Evolutionary conservation across 2,888 invertebrate genomes (phyloP).

Genomic region (Eupithecia subfuscata): DNA sequence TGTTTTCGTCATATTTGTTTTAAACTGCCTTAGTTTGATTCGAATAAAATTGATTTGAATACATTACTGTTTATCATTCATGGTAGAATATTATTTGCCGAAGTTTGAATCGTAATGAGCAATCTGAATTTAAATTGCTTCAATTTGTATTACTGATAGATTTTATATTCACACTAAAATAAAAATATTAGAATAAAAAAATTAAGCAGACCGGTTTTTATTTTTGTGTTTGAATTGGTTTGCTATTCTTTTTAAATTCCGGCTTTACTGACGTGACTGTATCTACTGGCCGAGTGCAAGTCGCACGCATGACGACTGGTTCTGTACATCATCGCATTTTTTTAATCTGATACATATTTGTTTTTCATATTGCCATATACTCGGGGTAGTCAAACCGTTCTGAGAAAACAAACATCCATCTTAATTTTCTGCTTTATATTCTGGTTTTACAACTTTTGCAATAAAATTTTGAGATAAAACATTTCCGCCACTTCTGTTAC

Average conservation of each 20-base stretch:
- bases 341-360: background rate
- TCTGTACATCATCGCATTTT: background rate
- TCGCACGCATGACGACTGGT: background rate
- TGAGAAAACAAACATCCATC: background rate
- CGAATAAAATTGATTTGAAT: background rate
- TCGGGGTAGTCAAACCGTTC: background rate
- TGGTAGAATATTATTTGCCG: slow-evolving; percentile 1
- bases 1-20: background rate
- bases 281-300: background rate
- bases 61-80: background rate
- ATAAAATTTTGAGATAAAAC: slow-evolving; percentile 1
- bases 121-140: background rate
- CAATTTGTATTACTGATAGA: background rate
- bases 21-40: background rate
- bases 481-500: background rate
- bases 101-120: background rate
- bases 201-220: background rate
- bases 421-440: background rate
- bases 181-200: background rate
- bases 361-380: background rate
- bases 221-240: background rate
- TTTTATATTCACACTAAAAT: background rate
- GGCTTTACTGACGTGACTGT: background rate
- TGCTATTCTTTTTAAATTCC: background rate
- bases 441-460: background rate